A percentile compares a stretch with the other conserved stretches of the same genome.
phyloP scores from a whole-genome alignment of 2,113 vertebrate species.

The Elephas maximus region DNA sequence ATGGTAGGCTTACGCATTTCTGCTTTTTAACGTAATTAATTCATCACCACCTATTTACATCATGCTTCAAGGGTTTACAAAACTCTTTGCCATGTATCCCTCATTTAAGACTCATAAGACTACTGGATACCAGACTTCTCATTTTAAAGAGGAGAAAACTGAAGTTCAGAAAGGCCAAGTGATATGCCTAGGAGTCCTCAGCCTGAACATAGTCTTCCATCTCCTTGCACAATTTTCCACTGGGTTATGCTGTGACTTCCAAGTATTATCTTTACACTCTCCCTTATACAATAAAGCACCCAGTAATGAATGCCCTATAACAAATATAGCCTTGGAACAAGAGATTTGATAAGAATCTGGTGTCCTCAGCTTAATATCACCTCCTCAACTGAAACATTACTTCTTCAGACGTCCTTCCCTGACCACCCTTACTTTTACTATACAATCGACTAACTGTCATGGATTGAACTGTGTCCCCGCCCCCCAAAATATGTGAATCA shows the following conservation, averaged over 20 bases:
- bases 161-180: not conserved
- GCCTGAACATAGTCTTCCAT: no score
- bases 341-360: not conserved
- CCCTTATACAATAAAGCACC: not conserved
- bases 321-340: not conserved
- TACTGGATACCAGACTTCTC: not conserved
- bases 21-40: constrained; percentile 9
- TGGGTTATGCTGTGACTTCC: no score
- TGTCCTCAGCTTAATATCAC: not conserved
- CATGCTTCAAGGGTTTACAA: not conserved
- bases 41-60: not conserved
- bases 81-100: not conserved
- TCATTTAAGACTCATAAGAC: not conserved
- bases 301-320: not conserved
- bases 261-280: not conserved
- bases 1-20: not conserved
- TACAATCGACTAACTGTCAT: not conserved
- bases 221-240: not conserved
- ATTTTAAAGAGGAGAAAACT: not conserved
- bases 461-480: no score
- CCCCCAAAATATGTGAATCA: no score
- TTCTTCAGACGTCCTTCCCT: not conserved
- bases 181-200: not conserved
- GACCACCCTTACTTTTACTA: no score
- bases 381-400: not conserved